Percentiles rank a stretch among this genome's conserved stretches.
Evolutionary conservation across 2,797 vertebrate genomes (phyloP).

Genomic region (Megalops cyprinoides): DNA sequence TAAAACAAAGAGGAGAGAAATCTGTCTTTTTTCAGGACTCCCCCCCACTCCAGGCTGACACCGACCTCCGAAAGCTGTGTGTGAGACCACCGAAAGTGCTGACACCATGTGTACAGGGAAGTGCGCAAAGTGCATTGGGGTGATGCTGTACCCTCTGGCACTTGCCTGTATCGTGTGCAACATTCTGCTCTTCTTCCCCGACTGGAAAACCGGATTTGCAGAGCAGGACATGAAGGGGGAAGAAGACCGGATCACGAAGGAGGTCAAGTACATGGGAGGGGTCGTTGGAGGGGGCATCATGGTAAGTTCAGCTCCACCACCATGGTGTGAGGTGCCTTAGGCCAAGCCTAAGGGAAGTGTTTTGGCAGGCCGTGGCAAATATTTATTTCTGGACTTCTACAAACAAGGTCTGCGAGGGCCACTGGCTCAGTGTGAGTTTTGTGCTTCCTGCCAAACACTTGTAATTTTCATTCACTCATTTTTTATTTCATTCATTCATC

Average conservation of each 20-base stretch:
- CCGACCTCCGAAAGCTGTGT: too few species aligned
- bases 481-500: too few species aligned
- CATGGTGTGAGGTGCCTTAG: too few species aligned
- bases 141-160: conserved; percentile 65
- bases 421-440: too few species aligned
- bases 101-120: conserved; percentile 71
- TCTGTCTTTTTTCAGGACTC: neutral
- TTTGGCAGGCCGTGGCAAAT: too few species aligned
- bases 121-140: conserved; percentile 67
- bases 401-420: too few species aligned
- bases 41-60: neutral
- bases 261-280: conserved; percentile 73
- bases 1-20: too few species aligned
- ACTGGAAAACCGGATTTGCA: conserved; percentile 47
- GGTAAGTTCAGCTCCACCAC: conserved; percentile 61
- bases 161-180: conserved; percentile 66
- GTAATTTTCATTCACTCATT: too few species aligned
- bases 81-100: neutral
- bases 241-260: conserved; percentile 54
- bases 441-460: too few species aligned
- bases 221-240: neutral
- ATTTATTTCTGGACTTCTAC: too few species aligned
- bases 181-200: conserved; percentile 73
- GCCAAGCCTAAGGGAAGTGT: too few species aligned
- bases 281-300: conserved; percentile 71